Conservation (phyloP, 2,113 vertebrate species). For the Reinhardtius hippoglossoides region DNA sequence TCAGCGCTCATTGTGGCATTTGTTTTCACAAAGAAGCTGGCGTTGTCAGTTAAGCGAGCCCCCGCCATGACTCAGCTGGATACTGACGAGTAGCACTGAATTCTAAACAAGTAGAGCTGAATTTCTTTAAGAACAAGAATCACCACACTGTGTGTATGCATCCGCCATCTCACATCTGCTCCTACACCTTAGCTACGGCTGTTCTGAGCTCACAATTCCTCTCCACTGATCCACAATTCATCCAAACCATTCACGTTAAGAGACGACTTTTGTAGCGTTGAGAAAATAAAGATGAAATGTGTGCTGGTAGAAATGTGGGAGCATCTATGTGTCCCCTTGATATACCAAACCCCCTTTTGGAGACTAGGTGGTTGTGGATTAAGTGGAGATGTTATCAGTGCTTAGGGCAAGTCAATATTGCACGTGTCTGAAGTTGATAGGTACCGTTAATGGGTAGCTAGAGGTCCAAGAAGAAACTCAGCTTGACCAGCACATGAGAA, state of each 20-base stretch:
- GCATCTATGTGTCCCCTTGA: too few species aligned
- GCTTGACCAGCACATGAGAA: constrained; percentile 6
- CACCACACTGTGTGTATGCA: too few species aligned
- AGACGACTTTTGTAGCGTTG: background rate
- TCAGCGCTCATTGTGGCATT: constrained; percentile 5
- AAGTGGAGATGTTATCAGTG: constrained; percentile 70
- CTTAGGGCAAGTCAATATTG: constrained; percentile 66
- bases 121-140: background rate
- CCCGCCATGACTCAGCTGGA: constrained; percentile 6
- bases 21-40: constrained; percentile 22
- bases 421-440: constrained; percentile 62
- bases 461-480: constrained; percentile 36
- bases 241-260: constrained; percentile 5
- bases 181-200: too few species aligned
- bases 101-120: constrained; percentile 1
- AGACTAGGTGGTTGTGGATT: constrained; percentile 65
- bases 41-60: constrained; percentile 13
- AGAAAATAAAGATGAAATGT: constrained; percentile 1
- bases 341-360: constrained; percentile 21
- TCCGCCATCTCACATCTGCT: too few species aligned
- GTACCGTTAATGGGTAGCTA: constrained; percentile 44
- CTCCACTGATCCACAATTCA: background rate
- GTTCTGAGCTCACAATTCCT: background rate
- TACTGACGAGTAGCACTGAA: background rate
- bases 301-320: background rate